Evolutionary conservation across 2,113 vertebrate genomes (phyloP).

Genomic region (Pterocles burchelli): DNA sequence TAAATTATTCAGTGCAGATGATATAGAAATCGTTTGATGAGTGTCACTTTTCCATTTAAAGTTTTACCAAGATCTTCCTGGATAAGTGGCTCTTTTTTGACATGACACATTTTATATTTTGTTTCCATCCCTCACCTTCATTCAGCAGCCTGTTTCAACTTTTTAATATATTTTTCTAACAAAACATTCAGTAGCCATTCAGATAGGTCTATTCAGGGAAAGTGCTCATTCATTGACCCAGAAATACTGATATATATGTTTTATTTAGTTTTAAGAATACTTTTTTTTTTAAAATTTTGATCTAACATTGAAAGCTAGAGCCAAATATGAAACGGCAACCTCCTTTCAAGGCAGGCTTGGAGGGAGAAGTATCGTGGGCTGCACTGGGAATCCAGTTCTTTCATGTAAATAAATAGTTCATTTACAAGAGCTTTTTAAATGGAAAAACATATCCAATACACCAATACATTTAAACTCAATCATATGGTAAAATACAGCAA

Average conservation of each 20-base stretch:
- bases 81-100: slow-evolving; percentile 69
- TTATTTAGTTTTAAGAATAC: slow-evolving; percentile 75
- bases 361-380: slow-evolving; percentile 58
- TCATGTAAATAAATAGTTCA: slow-evolving; percentile 79
- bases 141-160: slow-evolving; percentile 72
- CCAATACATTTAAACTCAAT: slow-evolving; percentile 63
- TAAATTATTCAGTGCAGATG: slow-evolving; percentile 79
- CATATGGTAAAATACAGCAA: slow-evolving; percentile 59
- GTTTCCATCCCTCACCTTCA: slow-evolving; percentile 72
- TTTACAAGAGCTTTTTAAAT: slow-evolving; percentile 65
- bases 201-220: slow-evolving; percentile 70
- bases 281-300: slow-evolving; percentile 64
- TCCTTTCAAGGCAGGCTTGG: slow-evolving; percentile 67
- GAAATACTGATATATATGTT: slow-evolving; percentile 76
- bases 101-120: slow-evolving; percentile 74
- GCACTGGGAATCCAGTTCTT: slow-evolving; percentile 66
- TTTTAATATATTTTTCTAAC: slow-evolving; percentile 79
- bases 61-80: slow-evolving; percentile 75
- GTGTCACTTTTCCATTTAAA: slow-evolving; percentile 76
- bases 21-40: slow-evolving; percentile 73
- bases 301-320: slow-evolving; percentile 66
- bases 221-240: slow-evolving; percentile 67
- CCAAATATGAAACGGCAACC: slow-evolving; percentile 58
- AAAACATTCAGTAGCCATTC: slow-evolving; percentile 75
- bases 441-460: slow-evolving; percentile 60